Evolutionary conservation across 2,113 vertebrate genomes (phyloP), one percentile per base, ranked within the genome.

Genomic region (Thunnus thynnus): DNA sequence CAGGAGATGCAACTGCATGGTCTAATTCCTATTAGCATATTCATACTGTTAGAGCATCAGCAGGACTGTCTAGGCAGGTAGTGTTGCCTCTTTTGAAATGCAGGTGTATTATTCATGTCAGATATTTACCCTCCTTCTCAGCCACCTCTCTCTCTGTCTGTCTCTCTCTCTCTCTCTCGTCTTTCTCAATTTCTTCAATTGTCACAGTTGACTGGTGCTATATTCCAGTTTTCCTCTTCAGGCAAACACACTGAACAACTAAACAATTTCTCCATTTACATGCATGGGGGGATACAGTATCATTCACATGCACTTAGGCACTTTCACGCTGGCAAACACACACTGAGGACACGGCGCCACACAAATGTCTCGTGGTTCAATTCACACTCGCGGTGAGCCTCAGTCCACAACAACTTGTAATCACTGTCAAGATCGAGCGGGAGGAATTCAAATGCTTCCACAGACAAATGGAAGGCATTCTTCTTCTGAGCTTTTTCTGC

Each of bases 221-320:
- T 58, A 88, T 91, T 87, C 84, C 84, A 75, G 36, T 80, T 75
- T 54, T 27, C 62, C 66, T 89, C 81, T 88, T 77, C 77, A 54
- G 84, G 88, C 71, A 5, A 84, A 82, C n/a, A 78, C 25, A 75
- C 64, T 12, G 44, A 89, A 81, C 78, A 73, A 55, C 87, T 86
- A 83, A 92, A 90, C 79, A 73, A 84, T 91, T 90, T 90, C 68
- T 92, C 68, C 30, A 85, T 92, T 92, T 82, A 86, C 82, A 89
- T 89, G 89, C 91, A 88, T 82, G 86, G 75, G 16, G 44, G 58
- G 65, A 4, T 25, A 54, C 51, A 30, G 72, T 82, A 68, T 79
- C 72, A 76, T 75, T 81, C 81, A 58, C 70, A 69, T 57, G 74
- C 51, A 85, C 77, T 52, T 76, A 54, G 62, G 55, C 62, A 50